Base-by-base conservation (phyloP, 2,888 invertebrate species). In the Noctua fimbriata region DNA sequence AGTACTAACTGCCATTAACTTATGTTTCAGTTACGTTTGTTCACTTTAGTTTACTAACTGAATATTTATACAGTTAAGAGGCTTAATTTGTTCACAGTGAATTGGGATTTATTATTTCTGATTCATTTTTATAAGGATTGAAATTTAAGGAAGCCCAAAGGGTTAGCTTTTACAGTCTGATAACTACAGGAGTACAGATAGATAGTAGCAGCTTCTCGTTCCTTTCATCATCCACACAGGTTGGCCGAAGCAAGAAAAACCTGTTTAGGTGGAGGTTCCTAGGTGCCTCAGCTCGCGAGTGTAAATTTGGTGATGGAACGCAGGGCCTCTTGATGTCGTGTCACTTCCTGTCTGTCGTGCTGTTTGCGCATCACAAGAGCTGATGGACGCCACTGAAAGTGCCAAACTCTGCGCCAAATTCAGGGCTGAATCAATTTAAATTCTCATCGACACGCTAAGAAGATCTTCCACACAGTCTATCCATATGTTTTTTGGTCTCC, bases 1-100 rank as follows among this genome's bases (percentile, higher is more conserved):
- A 81, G 76, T 65, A 44, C 72, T 49, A 70, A 73, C 69, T 82
- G 67, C 67, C 84, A 65, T 49, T 79, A 58, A 83, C 63, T 83
- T 78, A n/a, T 47, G 72, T 70, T 78, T 36, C 41, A 71, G 75
- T 69, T 44, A 66, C 60, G 18, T 18, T 66, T 47, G 32, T 69
- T 49, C 18, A 63, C 18, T 72, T 75, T 58, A 21, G 12, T 71
- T 80, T 32, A 60, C 9, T 16, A 70, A 32, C 47, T 55, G 16
- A 55, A 66, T 52, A 18, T 44, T 32, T 4, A 44, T 32, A 16
- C 4, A 60, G 28, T 12, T 66, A 14, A 55, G 7, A 73, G 0
- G n/a, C 16, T 69, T 58, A 41, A 65, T 55, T 44, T 24, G 49
- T 47, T 47, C 16, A 9, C 6, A 36, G 41, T 41, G 21, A 63